Evolutionary conservation across 1,140 invertebrate genomes (phyloP), one percentile per base, ranked within the genome.

Genomic region (Belonocnema kinseyi): DNA sequence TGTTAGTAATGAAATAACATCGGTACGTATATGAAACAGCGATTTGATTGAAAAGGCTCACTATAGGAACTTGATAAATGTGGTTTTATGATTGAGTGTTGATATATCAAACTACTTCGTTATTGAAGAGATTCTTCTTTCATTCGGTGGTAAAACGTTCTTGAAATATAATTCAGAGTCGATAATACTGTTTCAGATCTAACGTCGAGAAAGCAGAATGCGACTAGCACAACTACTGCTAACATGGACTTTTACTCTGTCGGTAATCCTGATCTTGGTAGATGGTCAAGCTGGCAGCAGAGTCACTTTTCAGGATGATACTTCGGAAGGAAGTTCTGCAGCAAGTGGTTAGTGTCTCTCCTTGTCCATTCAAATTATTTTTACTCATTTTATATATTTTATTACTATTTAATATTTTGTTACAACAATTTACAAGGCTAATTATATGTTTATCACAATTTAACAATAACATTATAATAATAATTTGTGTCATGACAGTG

Each of bases 291-390:
- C 78, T 5, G 81, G 74, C 66, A 85, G 82, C 71, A 85, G 82
- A 79, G 66, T 90, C 78, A 89, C 84, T 50, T 90, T 89, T 79
- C 77, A 86, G 78, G 88, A 89, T 73, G 82, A 75, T n/a, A 46
- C 52, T 73, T 73, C 78, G 21, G 74, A 83, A 50, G 82, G 83
- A 6, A 83, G 85, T 73, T 51, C 76, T 26, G 78, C 81, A 76
- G 77, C 79, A 33, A 77, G 77, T 83, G 86, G 91, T 92, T 87
- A 86, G 83, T 82, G 50, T 61, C 56, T 73, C 54, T 19, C 14
- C 11, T 51, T 26, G 66, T 13, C 50, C 26, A 46, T 46, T 46
- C 40, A 40, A 56, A 21, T 14, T 13, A 56, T 53, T 53, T 74
- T 53, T 53, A 52, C 7, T 71, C 70, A 54, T 74, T 54, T 50